Evolutionary conservation across 2,113 vertebrate genomes (phyloP).

Genomic region (Peromyscus leucopus): DNA sequence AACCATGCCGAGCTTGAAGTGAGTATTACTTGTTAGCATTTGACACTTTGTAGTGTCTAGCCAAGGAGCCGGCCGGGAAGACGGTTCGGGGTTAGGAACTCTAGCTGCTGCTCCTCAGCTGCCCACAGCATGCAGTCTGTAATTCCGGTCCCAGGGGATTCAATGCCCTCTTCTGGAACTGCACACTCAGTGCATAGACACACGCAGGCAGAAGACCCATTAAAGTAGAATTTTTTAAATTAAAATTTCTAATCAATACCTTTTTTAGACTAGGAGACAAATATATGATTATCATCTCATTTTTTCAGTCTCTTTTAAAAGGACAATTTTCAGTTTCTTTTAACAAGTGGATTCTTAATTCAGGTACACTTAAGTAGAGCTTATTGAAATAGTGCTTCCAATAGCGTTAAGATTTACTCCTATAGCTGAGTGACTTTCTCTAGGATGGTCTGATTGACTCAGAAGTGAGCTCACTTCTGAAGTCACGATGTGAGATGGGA

Average conservation of each 20-base stretch:
- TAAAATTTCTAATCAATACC: neutral
- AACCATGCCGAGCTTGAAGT: neutral
- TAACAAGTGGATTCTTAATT: constrained; percentile 13
- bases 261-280: constrained; percentile 4
- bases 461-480: neutral
- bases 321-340: neutral
- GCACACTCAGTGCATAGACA: neutral
- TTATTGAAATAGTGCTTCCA: neutral
- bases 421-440: neutral
- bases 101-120: neutral
- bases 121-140: neutral
- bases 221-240: neutral
- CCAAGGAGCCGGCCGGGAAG: neutral
- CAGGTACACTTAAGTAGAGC: neutral
- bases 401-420: neutral
- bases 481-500: neutral
- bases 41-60: neutral
- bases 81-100: neutral
- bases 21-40: constrained; percentile 41
- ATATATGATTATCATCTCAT: neutral
- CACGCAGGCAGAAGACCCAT: neutral
- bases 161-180: neutral
- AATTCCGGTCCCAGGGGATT: neutral
- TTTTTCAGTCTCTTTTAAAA: constrained; percentile 30
- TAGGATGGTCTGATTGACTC: neutral